These are phyloP conservation scores for Drosophila nigricruria DNA, from an alignment of 2,888 invertebrate species.

Conservation along the genomic window DNA sequence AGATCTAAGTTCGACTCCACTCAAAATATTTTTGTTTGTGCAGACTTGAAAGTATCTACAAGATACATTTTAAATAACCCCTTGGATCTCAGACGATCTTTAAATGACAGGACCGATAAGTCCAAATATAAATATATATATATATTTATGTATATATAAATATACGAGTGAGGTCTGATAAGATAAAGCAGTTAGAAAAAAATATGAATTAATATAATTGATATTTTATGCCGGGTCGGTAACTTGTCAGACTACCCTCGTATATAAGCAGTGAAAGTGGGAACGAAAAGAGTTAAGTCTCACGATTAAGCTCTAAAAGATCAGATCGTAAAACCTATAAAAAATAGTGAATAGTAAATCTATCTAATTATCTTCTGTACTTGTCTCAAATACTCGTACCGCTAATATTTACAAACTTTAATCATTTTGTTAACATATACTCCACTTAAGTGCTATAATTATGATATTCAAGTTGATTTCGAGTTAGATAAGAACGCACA, in stretches of 20 bases:
- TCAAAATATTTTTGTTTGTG: background rate
- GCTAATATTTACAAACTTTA: slow-evolving; percentile 25
- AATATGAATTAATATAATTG: background rate
- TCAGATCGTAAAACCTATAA: background rate
- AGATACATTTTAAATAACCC: slow-evolving; percentile 22
- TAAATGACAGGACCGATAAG: background rate
- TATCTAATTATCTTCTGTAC: slow-evolving; percentile 22
- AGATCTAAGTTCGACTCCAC: slow-evolving; percentile 57
- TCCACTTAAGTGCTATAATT: slow-evolving; percentile 64
- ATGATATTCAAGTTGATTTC: slow-evolving; percentile 58
- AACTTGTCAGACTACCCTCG: background rate
- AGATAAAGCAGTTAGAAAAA: background rate
- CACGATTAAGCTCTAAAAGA: background rate
- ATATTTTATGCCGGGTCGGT: background rate
- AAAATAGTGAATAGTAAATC: background rate
- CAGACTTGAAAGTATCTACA: slow-evolving; percentile 26
- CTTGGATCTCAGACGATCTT: slow-evolving; percentile 1
- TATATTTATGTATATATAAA: background rate
- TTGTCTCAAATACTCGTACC: background rate
- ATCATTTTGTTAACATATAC: slow-evolving; percentile 41
- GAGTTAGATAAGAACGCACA: slow-evolving; percentile 34
- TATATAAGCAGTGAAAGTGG: background rate
- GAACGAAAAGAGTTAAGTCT: background rate
- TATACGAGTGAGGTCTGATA: background rate
- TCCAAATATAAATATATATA: background rate